Percentiles rank a stretch among this genome's conserved stretches.
phyloP scores from a whole-genome alignment of 2,113 vertebrate genomes.

The Malurus melanocephalus region DNA sequence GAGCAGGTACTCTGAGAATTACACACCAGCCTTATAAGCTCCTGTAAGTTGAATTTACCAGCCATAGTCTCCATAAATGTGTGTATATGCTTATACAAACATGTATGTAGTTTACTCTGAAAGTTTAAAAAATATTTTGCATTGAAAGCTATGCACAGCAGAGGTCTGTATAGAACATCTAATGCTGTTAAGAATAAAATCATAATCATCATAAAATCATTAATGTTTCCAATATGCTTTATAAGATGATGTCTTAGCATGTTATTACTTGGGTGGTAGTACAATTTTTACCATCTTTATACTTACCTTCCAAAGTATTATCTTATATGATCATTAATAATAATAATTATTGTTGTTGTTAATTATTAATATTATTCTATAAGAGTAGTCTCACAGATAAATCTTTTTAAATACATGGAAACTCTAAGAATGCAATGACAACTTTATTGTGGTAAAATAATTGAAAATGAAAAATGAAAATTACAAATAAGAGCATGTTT shows the following conservation, averaged over 20 bases:
- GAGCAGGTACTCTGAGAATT: background rate
- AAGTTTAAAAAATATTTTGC: background rate
- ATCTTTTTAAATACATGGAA: background rate
- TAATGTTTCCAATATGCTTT: background rate
- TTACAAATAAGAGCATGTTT: background rate
- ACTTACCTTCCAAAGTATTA: background rate
- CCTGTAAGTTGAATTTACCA: background rate
- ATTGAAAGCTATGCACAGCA: background rate
- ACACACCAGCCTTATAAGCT: background rate
- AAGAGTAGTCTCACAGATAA: background rate
- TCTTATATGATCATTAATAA: background rate
- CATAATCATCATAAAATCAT: background rate
- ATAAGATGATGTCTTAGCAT: background rate
- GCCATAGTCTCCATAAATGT: background rate
- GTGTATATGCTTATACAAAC: background rate
- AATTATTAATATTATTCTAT: no score
- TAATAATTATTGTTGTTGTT: no score
- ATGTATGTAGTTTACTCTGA: background rate
- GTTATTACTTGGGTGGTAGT: background rate
- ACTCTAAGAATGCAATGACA: background rate
- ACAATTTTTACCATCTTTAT: background rate
- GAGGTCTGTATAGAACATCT: background rate
- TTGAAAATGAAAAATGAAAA: background rate
- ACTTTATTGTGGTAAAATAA: background rate
- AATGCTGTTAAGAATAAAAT: background rate